A percentile compares a stretch with the other conserved stretches of the same genome.
Evolutionary conservation across 2,888 invertebrate species (phyloP).

Genomic region (Sialis fuliginosa): DNA sequence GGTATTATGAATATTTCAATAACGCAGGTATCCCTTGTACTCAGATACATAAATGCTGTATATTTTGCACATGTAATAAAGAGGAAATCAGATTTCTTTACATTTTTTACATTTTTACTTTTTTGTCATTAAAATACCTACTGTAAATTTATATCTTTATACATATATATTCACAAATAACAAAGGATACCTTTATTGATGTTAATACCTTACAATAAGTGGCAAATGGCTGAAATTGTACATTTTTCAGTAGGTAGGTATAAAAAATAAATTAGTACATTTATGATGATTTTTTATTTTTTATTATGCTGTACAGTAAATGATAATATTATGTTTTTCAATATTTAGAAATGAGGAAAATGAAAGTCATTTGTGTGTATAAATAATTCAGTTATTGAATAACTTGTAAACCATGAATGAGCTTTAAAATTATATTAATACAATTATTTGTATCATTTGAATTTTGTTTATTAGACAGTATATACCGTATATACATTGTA

Average conservation of each 20-base stretch:
- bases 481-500: constrained; percentile 3
- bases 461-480: constrained; percentile 2
- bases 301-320: constrained; percentile 5
- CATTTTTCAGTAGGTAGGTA: constrained; percentile 1
- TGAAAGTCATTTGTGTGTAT: not conserved
- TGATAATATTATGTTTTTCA: not conserved
- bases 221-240: constrained; percentile 5
- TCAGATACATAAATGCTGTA: no score
- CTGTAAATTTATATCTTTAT: not conserved
- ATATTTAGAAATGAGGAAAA: not conserved
- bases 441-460: not conserved
- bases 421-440: constrained; percentile 2
- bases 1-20: no score
- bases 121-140: not conserved
- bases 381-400: not conserved
- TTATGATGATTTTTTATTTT: not conserved
- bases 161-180: no score
- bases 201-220: not conserved
- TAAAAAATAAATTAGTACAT: not conserved
- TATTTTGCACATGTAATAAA: no score
- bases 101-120: not conserved
- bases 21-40: no score
- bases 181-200: not conserved
- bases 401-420: not conserved
- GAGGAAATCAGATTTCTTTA: no score